Evolutionary conservation across 1,140 invertebrate species (phyloP).

Genomic region (Adelges cooleyi): DNA sequence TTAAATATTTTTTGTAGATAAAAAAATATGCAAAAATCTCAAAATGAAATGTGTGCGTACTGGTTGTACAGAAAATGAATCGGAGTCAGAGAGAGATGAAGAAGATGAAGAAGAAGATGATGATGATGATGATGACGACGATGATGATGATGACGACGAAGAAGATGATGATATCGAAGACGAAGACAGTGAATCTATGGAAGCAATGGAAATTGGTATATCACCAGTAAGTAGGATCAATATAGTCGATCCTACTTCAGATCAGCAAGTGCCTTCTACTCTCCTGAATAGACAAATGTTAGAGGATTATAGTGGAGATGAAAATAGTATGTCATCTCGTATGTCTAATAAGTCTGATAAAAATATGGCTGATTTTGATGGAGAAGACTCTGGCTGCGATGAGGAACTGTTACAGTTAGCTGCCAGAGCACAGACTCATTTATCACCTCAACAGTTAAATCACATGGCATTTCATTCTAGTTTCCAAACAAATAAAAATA

Average conservation of each 20-base stretch:
- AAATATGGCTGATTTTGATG: conserved; percentile 88
- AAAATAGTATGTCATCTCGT: conserved; percentile 70
- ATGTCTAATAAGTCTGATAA: conserved; percentile 90
- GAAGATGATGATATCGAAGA: conserved; percentile 37
- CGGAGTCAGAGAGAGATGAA: conserved; percentile 34
- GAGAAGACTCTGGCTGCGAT: conserved; percentile 73
- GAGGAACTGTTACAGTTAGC: conserved; percentile 73
- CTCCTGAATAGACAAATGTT: conserved; percentile 39
- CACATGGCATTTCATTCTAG: conserved; percentile 36
- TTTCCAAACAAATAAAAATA: conserved; percentile 31
- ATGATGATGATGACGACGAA: conserved; percentile 34
- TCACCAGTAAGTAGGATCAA: too few relatives aligned
- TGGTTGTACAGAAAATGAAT: conserved; percentile 25
- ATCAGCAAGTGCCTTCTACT: conserved; percentile 34
- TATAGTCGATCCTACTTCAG: conserved; percentile 28
- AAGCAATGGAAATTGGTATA: conserved; percentile 29
- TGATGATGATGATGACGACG: conserved; percentile 35
- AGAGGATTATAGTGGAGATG: conserved; percentile 56
- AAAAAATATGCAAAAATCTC: conserved; percentile 13
- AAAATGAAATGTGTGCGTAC: conserved; percentile 12
- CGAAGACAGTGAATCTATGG: conserved; percentile 36
- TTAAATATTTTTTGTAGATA: conserved; percentile 15
- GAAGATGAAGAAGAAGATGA: conserved; percentile 39
- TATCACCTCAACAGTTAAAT: conserved; percentile 36
- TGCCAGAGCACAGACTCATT: conserved; percentile 37